Conservation (phyloP, 1,140 invertebrate species). For the Drosophila ambigua region DNA sequence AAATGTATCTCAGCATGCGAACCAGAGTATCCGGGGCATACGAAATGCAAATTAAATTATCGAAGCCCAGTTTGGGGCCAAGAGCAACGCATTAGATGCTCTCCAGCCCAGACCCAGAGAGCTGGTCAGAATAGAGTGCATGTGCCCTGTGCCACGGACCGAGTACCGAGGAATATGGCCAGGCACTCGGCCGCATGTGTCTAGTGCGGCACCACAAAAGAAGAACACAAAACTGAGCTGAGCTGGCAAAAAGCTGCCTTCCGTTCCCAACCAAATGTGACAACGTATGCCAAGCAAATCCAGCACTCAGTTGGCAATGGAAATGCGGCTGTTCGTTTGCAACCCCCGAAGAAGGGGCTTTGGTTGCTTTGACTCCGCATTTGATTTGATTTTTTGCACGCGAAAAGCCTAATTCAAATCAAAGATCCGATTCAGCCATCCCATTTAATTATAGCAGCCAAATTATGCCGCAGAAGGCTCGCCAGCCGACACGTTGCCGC, state of each 20-base stretch:
- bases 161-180: conserved; percentile 29
- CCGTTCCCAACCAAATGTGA: too few relatives aligned
- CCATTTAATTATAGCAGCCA: conserved; percentile 57
- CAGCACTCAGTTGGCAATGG: too few relatives aligned
- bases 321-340: too few relatives aligned
- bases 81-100: conserved; percentile 49
- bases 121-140: conserved; percentile 48
- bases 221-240: too few relatives aligned
- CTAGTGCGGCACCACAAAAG: neutral
- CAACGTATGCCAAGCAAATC: too few relatives aligned
- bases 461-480: conserved; percentile 49
- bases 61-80: conserved; percentile 28
- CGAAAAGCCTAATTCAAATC: neutral
- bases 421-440: conserved; percentile 12
- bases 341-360: too few relatives aligned
- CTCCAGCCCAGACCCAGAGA: conserved; percentile 9
- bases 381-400: neutral
- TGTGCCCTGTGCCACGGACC: conserved; percentile 15
- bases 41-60: conserved; percentile 74
- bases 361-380: neutral
- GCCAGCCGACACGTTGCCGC: conserved; percentile 39
- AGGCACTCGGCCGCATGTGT: conserved; percentile 11
- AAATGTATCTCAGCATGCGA: conserved; percentile 48
- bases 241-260: too few relatives aligned
- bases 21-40: conserved; percentile 34